Conservation (phyloP, 2,888 invertebrate species). For the Gastrophysa polygoni region DNA sequence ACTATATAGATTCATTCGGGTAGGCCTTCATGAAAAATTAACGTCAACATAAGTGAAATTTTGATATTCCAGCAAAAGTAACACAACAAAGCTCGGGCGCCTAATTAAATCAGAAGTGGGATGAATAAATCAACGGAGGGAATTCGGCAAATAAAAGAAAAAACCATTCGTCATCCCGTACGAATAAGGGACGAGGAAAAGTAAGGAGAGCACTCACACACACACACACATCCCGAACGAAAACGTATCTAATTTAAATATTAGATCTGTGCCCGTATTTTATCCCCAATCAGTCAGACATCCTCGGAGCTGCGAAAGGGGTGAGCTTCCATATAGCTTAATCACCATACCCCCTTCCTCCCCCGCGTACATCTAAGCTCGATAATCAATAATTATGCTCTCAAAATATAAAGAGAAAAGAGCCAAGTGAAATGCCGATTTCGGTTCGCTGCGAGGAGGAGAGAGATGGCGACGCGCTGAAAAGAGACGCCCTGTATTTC, state of each 20-base stretch:
- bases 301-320: conserved; percentile 55
- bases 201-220: conserved; percentile 26
- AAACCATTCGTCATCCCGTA: conserved; percentile 34
- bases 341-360: conserved; percentile 60
- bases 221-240: conserved; percentile 28
- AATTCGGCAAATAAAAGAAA: conserved; percentile 30
- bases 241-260: conserved; percentile 58
- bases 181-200: conserved; percentile 32
- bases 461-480: conserved; percentile 33
- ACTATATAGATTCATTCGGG: no score
- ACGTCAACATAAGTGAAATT: conserved; percentile 7
- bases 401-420: conserved; percentile 64
- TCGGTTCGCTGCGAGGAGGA: conserved; percentile 47
- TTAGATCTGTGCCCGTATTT: conserved; percentile 59
- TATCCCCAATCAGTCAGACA: conserved; percentile 58
- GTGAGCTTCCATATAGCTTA: conserved; percentile 66
- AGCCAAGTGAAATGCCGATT: conserved; percentile 55
- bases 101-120: conserved; percentile 35
- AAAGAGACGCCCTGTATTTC: conserved; percentile 36
- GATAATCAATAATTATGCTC: conserved; percentile 69
- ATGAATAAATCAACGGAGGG: conserved; percentile 30
- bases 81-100: conserved; percentile 18
- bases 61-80: conserved; percentile 23
- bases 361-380: conserved; percentile 57
- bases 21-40: not conserved